Evolutionary conservation across 2,797 vertebrate genomes (phyloP), one percentile per base, ranked within the genome.

Genomic region (Otus scops): DNA sequence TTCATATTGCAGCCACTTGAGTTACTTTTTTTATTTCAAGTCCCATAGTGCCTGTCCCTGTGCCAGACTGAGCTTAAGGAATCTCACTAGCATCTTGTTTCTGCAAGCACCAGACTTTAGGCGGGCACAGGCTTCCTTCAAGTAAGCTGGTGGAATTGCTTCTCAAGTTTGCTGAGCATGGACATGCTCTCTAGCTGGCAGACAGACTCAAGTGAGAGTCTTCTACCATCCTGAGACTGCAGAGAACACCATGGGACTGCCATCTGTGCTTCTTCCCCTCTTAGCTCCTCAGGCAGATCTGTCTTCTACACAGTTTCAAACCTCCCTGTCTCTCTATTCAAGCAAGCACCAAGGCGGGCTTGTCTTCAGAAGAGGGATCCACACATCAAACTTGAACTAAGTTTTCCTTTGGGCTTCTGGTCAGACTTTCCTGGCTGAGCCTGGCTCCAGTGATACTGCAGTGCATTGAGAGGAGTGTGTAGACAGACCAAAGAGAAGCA

Each of bases 41-140:
- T 71, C 63, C 61, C 27, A 15, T 90, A 80, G 85, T 88, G 85
- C 61, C 73, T 93, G 79, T 89, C 61, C 51, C 38, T 36, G 13
- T 92, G 85, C 88, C 91, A 96, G 80, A 65, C 13, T 96, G 63
- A 85, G 68, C 63, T 96, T 90, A 73, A 75, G 64, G 23, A 93
- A 51, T 73, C 63, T 92, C 34, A 51, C 59, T 83, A 86, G 27
- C 36, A 39, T 93, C 78, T 93, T 59, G 84, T 69, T 95, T 92
- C 59, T 86, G 32, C 51, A n/a, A 95, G 74, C 9, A 39, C 71
- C 43, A 78, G 47, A 59, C 61, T 85, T 93, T 1, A 91, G 68
- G 38, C 10, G 4, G 71, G 32, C 93, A 15, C 39, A 88, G 73
- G 8, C 28, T 85, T 80, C 57, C 50, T 89, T 85, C 83, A 83